These are phyloP conservation scores for Alaudala cheleensis DNA, from an alignment of 2,113 vertebrate genomes.

Conservation along the genomic window DNA sequence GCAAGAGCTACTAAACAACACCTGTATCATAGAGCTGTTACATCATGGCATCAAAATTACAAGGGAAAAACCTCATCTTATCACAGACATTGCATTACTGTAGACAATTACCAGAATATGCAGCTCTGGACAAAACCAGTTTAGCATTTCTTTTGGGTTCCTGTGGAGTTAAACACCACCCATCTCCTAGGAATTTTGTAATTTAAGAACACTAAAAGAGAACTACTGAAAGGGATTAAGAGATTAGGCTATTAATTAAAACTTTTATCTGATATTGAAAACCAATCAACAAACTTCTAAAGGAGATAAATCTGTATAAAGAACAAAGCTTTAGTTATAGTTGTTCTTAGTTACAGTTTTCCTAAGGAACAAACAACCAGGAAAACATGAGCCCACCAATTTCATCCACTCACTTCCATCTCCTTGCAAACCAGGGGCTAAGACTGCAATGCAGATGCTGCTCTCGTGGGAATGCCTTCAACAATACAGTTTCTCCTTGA, in stretches of 20 bases:
- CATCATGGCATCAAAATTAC: background rate
- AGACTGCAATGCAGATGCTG: background rate
- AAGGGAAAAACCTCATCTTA: background rate
- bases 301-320: background rate
- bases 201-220: background rate
- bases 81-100: background rate
- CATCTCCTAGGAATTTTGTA: background rate
- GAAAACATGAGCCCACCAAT: background rate
- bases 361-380: background rate
- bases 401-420: background rate
- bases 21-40: background rate
- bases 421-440: background rate
- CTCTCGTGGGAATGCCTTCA: fast-evolving
- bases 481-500: background rate
- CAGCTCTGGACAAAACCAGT: background rate
- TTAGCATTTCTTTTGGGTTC: background rate
- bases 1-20: background rate
- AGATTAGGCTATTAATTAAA: background rate
- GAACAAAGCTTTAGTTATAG: background rate
- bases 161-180: background rate
- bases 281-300: background rate
- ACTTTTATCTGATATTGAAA: background rate
- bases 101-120: background rate
- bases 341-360: background rate
- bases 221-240: background rate